A percentile compares a stretch with the other conserved stretches of the same genome.
These are phyloP conservation scores for Umimayanthus kanabou DNA, from an alignment of 92 coral and sea anemone genomes.

Conservation along the genomic window DNA sequence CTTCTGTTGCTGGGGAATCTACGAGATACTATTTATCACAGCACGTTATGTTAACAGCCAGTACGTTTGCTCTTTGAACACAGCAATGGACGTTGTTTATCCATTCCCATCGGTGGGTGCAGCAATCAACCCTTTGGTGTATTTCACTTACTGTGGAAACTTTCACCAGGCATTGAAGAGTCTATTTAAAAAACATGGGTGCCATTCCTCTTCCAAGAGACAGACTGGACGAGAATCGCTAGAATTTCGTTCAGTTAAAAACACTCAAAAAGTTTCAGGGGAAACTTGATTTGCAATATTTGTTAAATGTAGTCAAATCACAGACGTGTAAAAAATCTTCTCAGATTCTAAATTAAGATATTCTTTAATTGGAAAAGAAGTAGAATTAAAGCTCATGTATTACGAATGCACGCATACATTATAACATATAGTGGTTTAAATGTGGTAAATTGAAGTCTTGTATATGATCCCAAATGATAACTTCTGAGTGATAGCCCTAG, in stretches of 20 bases:
- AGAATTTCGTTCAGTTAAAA: background rate
- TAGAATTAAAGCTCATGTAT: too few species aligned
- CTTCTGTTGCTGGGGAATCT: conserved; percentile 31
- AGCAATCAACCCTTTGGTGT: conserved; percentile 16
- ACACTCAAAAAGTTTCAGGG: too few species aligned
- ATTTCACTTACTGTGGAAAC: conserved; percentile 21
- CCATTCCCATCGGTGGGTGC: conserved; percentile 24
- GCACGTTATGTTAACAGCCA: background rate
- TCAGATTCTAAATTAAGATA: too few species aligned
- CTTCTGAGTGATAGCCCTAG: too few species aligned
- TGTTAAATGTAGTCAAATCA: too few species aligned
- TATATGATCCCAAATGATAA: too few species aligned
- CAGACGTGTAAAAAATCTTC: too few species aligned
- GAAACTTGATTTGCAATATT: too few species aligned
- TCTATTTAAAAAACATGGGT: background rate
- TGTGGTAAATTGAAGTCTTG: too few species aligned
- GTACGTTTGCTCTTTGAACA: background rate
- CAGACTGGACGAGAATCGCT: background rate
- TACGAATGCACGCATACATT: too few species aligned
- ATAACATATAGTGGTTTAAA: too few species aligned
- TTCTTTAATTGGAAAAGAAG: too few species aligned
- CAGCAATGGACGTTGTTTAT: background rate
- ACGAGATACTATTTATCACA: background rate
- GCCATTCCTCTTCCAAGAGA: background rate
- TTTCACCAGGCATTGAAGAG: conserved; percentile 21